A percentile compares a stretch with the other conserved stretches of the same genome.
These are phyloP conservation scores for Xiphophorus couchianus DNA, from an alignment of 2,113 vertebrate species.

Conservation along the genomic window DNA sequence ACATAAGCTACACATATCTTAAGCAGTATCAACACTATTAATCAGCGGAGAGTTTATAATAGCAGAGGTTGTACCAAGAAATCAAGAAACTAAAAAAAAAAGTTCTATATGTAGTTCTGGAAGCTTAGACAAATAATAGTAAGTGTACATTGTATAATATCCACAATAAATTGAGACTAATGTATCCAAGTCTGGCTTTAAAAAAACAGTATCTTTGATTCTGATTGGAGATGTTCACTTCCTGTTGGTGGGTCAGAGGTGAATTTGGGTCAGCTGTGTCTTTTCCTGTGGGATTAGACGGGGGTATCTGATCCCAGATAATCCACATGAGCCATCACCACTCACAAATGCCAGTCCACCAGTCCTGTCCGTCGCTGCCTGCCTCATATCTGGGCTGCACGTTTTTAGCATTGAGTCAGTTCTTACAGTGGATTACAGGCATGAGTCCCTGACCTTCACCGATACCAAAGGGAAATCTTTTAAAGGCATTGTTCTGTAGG, in stretches of 20 bases:
- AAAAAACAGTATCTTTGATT: background rate
- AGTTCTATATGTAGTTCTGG: no score
- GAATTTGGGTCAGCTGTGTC: conserved; percentile 43
- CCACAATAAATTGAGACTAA: no score
- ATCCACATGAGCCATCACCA: conserved; percentile 53
- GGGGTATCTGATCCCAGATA: conserved; percentile 61
- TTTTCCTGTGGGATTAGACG: conserved; percentile 60
- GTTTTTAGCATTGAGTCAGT: conserved; percentile 11
- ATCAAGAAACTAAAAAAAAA: background rate
- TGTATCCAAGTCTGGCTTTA: no score
- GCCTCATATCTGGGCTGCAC: conserved; percentile 32
- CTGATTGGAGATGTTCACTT: conserved; percentile 45
- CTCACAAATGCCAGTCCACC: conserved; percentile 20
- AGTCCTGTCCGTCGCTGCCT: conserved; percentile 9
- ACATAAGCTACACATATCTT: background rate
- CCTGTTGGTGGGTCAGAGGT: conserved; percentile 63
- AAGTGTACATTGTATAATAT: no score
- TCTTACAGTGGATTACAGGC: background rate
- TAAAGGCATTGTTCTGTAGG: background rate
- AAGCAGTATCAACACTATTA: background rate
- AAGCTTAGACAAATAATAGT: no score
- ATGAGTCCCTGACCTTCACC: background rate
- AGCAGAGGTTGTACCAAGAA: background rate
- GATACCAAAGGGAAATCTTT: background rate
- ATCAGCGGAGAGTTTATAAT: background rate